Conservation (phyloP, 2,888 invertebrate genomes). For the Leptarthrus brevirostris region DNA sequence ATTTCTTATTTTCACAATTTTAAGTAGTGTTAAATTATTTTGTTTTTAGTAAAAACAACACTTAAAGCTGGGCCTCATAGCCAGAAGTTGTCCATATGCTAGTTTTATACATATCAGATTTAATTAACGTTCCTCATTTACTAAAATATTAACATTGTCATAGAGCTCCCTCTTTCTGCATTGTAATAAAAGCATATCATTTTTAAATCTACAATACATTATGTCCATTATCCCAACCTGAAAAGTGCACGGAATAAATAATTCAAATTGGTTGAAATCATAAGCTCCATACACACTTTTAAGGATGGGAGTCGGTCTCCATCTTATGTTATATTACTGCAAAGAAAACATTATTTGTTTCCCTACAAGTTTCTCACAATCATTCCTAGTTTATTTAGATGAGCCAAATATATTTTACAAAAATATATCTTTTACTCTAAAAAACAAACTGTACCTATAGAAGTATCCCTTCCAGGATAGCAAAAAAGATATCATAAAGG, state of each 20-base stretch:
- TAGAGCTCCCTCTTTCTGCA: constrained; percentile 10
- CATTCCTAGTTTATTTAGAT: constrained; percentile 5
- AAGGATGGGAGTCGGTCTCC: not conserved
- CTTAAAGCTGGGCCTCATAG: constrained; percentile 49
- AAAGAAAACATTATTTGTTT: no score
- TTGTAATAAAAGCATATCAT: no score
- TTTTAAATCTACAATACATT: no score
- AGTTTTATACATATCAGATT: not conserved
- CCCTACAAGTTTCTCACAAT: not conserved
- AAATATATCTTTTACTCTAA: constrained; percentile 25
- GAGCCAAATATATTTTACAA: constrained; percentile 45
- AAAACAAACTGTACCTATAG: constrained; percentile 24
- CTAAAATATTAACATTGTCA: constrained; percentile 25
- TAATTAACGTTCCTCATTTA: not conserved
- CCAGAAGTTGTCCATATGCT: constrained; percentile 1
- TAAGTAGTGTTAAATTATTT: constrained; percentile 5
- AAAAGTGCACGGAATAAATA: not conserved
- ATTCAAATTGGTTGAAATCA: not conserved
- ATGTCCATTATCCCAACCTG: not conserved
- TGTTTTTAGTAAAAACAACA: constrained; percentile 47
- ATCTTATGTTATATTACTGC: not conserved
- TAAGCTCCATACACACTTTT: constrained; percentile 1
- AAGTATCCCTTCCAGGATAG: not conserved
- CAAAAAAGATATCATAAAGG: constrained; percentile 3
- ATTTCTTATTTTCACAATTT: constrained; percentile 3